Evolutionary conservation across 2,888 invertebrate species (phyloP).

Genomic region (Iselma pallidipennis): DNA sequence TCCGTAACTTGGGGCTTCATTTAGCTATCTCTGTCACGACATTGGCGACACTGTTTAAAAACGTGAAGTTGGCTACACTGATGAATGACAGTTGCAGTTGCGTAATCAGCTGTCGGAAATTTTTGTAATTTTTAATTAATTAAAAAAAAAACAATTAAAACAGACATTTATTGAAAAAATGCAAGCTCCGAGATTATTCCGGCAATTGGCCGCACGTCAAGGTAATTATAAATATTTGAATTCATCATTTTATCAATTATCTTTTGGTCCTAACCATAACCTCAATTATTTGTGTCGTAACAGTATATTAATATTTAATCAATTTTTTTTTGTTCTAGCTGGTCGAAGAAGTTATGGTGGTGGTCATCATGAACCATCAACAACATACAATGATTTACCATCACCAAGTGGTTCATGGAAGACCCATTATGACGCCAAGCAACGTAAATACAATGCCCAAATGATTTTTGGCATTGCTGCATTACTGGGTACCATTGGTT

Average conservation of each 20-base stretch:
- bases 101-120: background rate
- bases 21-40: too few relatives aligned
- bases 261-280: background rate
- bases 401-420: conserved; percentile 80
- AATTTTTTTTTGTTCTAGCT: too few relatives aligned
- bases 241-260: background rate
- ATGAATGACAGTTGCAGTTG: background rate
- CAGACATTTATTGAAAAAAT: conserved; percentile 7
- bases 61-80: background rate
- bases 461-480: conserved; percentile 64
- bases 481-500: conserved; percentile 54
- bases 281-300: too few relatives aligned
- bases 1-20: too few relatives aligned
- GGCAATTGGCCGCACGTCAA: conserved; percentile 10
- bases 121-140: background rate
- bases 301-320: too few relatives aligned
- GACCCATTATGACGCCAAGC: conserved; percentile 65
- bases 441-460: conserved; percentile 70
- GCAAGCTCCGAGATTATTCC: conserved; percentile 16
- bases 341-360: conserved; percentile 28
- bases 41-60: background rate
- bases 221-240: conserved; percentile 5
- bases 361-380: conserved; percentile 17
- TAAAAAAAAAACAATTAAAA: background rate
- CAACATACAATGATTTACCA: conserved; percentile 77